Base-by-base conservation (phyloP, 2,797 vertebrate genomes). In the Trichosurus vulpecula region DNA sequence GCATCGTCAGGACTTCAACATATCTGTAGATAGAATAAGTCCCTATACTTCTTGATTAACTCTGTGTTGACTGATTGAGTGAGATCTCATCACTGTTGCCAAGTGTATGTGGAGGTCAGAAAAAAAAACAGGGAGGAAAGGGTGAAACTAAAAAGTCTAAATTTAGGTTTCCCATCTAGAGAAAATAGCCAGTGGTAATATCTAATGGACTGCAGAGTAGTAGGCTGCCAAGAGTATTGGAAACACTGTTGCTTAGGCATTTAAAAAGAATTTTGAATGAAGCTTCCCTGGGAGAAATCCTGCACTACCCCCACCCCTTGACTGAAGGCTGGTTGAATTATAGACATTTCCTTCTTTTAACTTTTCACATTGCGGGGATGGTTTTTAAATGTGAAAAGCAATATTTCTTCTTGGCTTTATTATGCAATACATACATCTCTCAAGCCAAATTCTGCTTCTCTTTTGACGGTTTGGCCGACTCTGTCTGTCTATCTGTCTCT, bases 1-100 rank as follows among this genome's bases (percentile, higher is more conserved):
- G 97, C 94, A 97, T 96, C 35, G 74, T 58, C 58, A 61, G 95
- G 93, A 94, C 92, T 92, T 95, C 47, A 95, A 95, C 30, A 14
- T 91, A 30, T 92, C 92, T 95, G 74, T 52, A 81, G 41, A 81
- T 91, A 93, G 94, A 94, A 92, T 95, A 87, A 74, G 94, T 52
- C 35, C 22, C 13, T 94, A 54, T 0, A 54, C 94, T 96, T 95
- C 93, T 94, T 95, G 53, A 54, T 90, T 94, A 95, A 92, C 66
- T 54, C 90, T 91, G 92, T 3, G 16, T 93, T 54, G 41, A 87
- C 31, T 55, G 53, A 2, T 31, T 74, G 92, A 90, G 14, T 94
- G 81, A 96, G 58, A 92, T 53, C 27, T 27, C 61, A 27, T 90
- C 94, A 92, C 58, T 92, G 4, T 87, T 95, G 93, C 13, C 53